Base-by-base conservation (phyloP, 2,888 invertebrate genomes). In the Eledone cirrhosa region DNA sequence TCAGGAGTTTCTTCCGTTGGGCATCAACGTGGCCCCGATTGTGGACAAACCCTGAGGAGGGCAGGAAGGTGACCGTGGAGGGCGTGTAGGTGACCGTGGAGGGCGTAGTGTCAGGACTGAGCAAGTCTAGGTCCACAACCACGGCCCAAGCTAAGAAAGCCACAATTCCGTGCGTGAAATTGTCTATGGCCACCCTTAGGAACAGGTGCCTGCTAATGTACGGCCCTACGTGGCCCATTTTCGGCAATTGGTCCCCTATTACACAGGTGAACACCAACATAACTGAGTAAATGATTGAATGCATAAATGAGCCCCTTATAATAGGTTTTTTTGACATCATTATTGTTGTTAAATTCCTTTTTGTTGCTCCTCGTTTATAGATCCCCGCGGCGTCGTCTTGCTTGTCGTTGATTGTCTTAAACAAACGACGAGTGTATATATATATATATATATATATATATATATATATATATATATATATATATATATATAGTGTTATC, bases 81-180 rank as follows among this genome's bases (percentile, higher is more conserved):
- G 47, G 24, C 4, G 48, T 11, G 16, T 27, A n/a, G 22, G 33
- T 33, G 16, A 47, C 1, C 67, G 29, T 27, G 0, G 27, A 74
- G 47, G 41, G 3, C 1, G 24, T 19, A 11, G 14, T 13, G 41
- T 41, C 41, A 11, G 41, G 5, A 11, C 11, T 3, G n/a, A 59
- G 48, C 14, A 77, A 29, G 33, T 80, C 77, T 3, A 81, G 69
- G 75, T 82, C 82, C 31, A 80, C 80, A 7, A 86, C 82, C 41
- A 85, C 79, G 13, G 82, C 83, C 86, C 86, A 86, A 3, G 84
- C 85, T 11, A 85, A 72, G 24, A 80, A 82, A 59, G 82, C 86
- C 8, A 86, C 81, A 11, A 82, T 65, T 22, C 85, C 85, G 83
- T 86, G 86, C 0, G 84, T 83, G 2, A 83, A 31, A 67, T 81